These are phyloP conservation scores for Arvicola amphibius DNA, from an alignment of 2,797 vertebrate species.

Conservation along the genomic window DNA sequence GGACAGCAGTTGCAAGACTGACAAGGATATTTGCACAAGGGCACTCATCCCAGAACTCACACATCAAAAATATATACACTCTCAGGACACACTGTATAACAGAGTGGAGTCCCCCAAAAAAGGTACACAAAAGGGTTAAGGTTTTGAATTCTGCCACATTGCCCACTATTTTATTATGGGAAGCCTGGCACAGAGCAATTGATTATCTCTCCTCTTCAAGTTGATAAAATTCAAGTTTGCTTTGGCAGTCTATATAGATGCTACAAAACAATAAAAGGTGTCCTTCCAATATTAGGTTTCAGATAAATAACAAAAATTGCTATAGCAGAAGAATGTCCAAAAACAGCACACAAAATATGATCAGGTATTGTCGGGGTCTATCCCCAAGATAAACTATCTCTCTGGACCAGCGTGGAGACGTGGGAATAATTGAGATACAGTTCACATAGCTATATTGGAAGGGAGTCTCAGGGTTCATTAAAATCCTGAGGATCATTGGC, in stretches of 20 bases:
- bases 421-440: too few relatives aligned
- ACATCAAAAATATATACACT: background rate
- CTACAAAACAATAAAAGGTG: background rate
- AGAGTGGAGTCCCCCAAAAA: background rate
- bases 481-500: too few relatives aligned
- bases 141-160: background rate
- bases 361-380: background rate
- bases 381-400: too few relatives aligned
- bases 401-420: too few relatives aligned
- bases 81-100: background rate
- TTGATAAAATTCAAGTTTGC: background rate
- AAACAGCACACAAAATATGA: background rate
- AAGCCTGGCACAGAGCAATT: background rate
- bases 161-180: background rate
- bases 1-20: accelerated
- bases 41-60: too few relatives aligned
- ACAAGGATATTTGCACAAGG: background rate
- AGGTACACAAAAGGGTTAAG: background rate
- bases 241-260: background rate
- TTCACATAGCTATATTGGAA: too few relatives aligned
- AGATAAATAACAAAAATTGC: background rate
- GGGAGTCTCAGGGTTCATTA: too few relatives aligned
- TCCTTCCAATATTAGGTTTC: background rate
- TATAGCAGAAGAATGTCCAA: background rate
- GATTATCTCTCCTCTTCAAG: background rate